Base-by-base conservation (phyloP, 2,888 invertebrate genomes). In the Colletes collaris region DNA sequence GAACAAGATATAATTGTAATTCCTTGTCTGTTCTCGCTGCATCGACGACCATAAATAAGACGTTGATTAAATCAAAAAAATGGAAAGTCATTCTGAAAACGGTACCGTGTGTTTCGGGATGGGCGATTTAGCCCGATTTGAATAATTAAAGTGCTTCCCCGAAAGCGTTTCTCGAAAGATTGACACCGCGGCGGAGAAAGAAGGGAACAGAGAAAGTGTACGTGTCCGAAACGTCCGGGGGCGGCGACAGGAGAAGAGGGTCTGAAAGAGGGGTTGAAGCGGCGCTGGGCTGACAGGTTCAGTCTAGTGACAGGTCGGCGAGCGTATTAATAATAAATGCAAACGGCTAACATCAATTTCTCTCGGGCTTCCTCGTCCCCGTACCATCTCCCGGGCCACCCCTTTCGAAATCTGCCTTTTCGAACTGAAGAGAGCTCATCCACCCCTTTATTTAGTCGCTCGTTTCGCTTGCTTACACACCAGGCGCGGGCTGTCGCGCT, bases 301-400 rank as follows among this genome's bases (percentile, higher is more conserved):
- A 87, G 81, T 81, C 87, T 88, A 88, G 90, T 88, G 91, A 91
- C 91, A 91, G 89, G 86, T 89, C 84, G 88, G 87, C 86, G 89
- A 91, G 87, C 88, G 91, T 89, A 92, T 92, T 91, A 92, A 92
- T 92, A 92, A 91, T 92, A 91, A 91, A 92, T 92, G 91, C 90
- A 91, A 91, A 92, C 91, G 90, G 89, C 90, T 91, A 90, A 91
- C 91, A 91, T 91, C 90, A 90, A 90, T 91, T 90, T 90, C 90
- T 89, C 89, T 86, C 90, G 82, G 82, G 78, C 77, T 79, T 55
- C 50, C 69, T 64, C 16, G 63, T 83, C 85, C 82, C 72, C 80
- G 66, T 74, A 77, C 75, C 69, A 76, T 55, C 78, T 58, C 67
- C 59, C 53, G 11, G 55, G 63, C 73, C 59, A 68, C 60, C 64